A percentile compares a stretch with the other conserved stretches of the same genome.
These are phyloP conservation scores for Xenentodon cancila DNA, from an alignment of 2,797 vertebrate species.

Conservation along the genomic window DNA sequence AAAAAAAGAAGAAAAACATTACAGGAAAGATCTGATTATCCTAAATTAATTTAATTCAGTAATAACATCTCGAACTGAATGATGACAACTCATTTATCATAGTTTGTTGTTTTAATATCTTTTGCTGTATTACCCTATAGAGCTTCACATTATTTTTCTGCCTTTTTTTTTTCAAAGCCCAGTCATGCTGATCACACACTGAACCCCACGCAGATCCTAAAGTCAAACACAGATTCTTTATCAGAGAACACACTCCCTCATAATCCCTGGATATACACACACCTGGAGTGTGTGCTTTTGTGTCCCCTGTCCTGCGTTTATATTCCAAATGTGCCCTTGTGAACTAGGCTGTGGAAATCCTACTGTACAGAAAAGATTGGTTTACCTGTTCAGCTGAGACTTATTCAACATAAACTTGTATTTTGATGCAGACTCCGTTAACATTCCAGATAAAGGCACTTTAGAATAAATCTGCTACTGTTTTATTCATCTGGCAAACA, in stretches of 20 bases:
- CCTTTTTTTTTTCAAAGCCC: slow-evolving; percentile 33
- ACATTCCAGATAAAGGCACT: no score
- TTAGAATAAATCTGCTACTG: no score
- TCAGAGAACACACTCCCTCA: slow-evolving; percentile 69
- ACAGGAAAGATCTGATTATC: not conserved
- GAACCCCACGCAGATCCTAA: slow-evolving; percentile 72
- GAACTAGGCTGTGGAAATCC: no score
- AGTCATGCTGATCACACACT: slow-evolving; percentile 72
- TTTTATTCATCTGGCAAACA: no score
- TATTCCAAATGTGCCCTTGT: not conserved
- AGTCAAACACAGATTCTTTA: slow-evolving; percentile 79
- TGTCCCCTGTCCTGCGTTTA: not conserved
- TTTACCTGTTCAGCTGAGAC: no score
- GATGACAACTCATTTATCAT: not conserved
- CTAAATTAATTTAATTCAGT: not conserved
- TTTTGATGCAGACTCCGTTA: no score
- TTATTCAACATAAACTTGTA: no score
- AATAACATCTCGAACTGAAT: not conserved
- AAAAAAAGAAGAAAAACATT: not conserved
- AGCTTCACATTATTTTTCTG: not conserved
- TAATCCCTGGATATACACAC: slow-evolving; percentile 65
- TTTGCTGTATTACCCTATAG: slow-evolving; percentile 2
- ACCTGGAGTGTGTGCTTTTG: slow-evolving; percentile 45
- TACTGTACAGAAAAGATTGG: no score
- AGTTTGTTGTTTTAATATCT: no score